Base-by-base conservation (phyloP, 2,888 invertebrate species). In the Oscheius sp. region DNA sequence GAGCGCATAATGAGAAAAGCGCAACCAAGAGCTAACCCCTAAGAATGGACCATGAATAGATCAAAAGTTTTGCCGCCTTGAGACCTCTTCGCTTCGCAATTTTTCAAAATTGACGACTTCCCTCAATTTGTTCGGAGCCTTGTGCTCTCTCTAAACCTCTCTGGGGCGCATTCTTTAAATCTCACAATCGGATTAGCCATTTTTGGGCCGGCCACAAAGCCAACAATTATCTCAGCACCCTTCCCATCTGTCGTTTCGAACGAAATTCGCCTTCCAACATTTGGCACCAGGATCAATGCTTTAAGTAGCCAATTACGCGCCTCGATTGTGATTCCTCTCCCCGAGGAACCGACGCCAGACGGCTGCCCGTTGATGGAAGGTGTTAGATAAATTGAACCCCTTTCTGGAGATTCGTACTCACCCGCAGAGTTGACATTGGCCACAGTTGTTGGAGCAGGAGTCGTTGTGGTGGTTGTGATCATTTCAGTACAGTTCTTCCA, bases 401-500 rank as follows among this genome's bases (percentile, higher is more conserved):
- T 20, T 20, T 3, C 20, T 12, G 23, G 20, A 5, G 23, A 2
- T 0, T 17, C 46, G 8, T 15, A 46, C 65, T 55, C 4, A 53
- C 65, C 65, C 4, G 53, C 53, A 39, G 53, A 34, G 37, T 39
- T 68, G 20, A 45, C 25, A 27, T n/a, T 25, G 17, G 31, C 10
- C 12, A 37, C 27, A 4, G 61, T 61, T 2, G 68, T 52, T 27
- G 67, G 65, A 65, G 65, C 65, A 15, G 29, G 20, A n/a, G 76
- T 76, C 1, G 76, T 76, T 8, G 76, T 76, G 31, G 76, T 76
- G 6, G 76, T 76, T 20, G 76, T 76, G 68, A 76, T 65, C 57
- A 74, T 63, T 33, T 76, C 76, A 10, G 76, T 76, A 58, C 76
- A 76, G 69, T 76, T 76, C 33, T 58, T 57, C 50, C 48, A 70